These are phyloP conservation scores for Hyles vespertilio DNA, from an alignment of 1,140 invertebrate genomes.

Conservation along the genomic window DNA sequence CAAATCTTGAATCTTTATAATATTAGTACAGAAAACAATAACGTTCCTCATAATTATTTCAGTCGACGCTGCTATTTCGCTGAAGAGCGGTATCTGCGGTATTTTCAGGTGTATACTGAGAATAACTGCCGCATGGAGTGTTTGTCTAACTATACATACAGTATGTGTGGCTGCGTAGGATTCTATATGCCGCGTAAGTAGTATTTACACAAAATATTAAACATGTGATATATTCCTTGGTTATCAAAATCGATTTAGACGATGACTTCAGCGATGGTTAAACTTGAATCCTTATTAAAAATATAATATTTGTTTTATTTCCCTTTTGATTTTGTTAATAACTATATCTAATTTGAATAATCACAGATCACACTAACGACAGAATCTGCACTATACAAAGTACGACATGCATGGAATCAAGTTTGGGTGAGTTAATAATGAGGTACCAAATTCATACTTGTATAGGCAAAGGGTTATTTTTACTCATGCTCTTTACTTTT, in stretches of 20 bases:
- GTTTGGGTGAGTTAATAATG: neutral
- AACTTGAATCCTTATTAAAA: no score
- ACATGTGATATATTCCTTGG: no score
- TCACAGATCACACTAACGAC: neutral
- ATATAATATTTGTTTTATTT: neutral
- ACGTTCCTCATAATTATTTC: neutral
- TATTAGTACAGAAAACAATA: no score
- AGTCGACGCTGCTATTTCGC: slow-evolving; percentile 76
- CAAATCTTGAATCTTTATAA: no score
- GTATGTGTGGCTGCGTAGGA: slow-evolving; percentile 26
- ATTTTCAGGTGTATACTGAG: slow-evolving; percentile 80
- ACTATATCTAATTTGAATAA: neutral
- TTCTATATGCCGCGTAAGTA: slow-evolving; percentile 27
- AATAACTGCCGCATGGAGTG: slow-evolving; percentile 40
- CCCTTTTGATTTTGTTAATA: no score
- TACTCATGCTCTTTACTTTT: no score
- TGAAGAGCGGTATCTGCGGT: slow-evolving; percentile 69
- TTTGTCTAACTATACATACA: slow-evolving; percentile 49
- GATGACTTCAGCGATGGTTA: no score
- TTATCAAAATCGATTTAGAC: no score
- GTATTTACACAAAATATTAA: no score
- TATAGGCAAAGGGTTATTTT: no score
- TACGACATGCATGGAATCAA: neutral
- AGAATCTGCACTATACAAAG: neutral
- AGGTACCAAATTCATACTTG: no score